Conservation (phyloP, 2,113 vertebrate species). For the Poeciliopsis occidentalis region DNA sequence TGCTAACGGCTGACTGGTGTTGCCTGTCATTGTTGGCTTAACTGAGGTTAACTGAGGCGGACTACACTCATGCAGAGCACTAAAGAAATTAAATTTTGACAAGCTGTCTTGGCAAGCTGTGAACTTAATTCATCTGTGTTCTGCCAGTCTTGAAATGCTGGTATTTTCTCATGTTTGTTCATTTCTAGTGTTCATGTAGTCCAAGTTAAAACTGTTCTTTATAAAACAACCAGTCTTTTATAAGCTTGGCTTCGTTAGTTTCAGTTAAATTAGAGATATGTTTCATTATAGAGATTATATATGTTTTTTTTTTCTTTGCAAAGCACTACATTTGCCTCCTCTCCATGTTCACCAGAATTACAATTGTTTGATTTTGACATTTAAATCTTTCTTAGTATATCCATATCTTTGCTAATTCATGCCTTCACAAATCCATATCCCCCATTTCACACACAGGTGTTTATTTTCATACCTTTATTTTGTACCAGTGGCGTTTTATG, state of each 20-base stretch:
- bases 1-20: conserved; percentile 12
- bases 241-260: too few species aligned
- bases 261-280: neutral
- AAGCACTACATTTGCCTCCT: too few species aligned
- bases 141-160: neutral
- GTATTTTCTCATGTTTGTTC: neutral
- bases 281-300: too few species aligned
- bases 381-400: too few species aligned
- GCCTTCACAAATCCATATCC: too few species aligned
- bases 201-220: neutral
- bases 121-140: conserved; percentile 2
- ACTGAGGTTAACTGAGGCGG: conserved; percentile 18
- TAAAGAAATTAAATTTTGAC: conserved; percentile 13
- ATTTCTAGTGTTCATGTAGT: neutral
- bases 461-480: too few species aligned
- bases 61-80: conserved; percentile 7
- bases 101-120: neutral
- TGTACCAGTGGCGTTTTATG: too few species aligned
- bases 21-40: conserved; percentile 25
- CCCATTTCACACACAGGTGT: too few species aligned
- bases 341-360: too few species aligned
- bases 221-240: neutral
- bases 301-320: too few species aligned
- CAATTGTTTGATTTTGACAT: too few species aligned
- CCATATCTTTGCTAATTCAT: too few species aligned